phyloP scores from a whole-genome alignment of 2,113 vertebrate species.

The Pterocles burchelli region DNA sequence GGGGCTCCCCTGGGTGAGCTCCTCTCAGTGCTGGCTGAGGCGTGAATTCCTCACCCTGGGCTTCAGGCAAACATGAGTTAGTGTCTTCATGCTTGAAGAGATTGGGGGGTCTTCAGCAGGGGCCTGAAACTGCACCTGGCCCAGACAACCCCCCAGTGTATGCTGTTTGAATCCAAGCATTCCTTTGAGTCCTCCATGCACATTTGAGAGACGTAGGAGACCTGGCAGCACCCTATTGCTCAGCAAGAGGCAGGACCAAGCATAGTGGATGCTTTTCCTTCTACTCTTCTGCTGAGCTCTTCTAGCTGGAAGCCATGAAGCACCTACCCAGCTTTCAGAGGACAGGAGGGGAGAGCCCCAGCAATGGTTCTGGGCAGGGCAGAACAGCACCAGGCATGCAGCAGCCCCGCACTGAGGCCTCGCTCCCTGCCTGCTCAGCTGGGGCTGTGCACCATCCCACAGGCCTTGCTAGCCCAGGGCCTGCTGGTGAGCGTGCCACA shows the following conservation, averaged over 20 bases:
- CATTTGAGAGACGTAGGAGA: neutral
- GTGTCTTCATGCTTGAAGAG: neutral
- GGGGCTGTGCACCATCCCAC: too few species aligned
- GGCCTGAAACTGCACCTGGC: neutral
- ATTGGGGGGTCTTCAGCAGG: neutral
- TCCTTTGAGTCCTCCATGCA: neutral
- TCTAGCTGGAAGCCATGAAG: neutral
- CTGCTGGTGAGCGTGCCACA: neutral
- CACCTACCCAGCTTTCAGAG: neutral
- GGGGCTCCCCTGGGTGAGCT: neutral
- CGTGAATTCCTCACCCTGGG: accelerated
- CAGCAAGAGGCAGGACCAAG: neutral
- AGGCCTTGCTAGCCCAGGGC: accelerated
- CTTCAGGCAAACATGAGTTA: neutral
- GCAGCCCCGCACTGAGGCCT: neutral
- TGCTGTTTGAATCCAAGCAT: neutral
- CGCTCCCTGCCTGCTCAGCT: neutral
- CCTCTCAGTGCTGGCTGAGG: neutral
- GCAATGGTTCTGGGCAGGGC: neutral
- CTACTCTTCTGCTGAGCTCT: neutral
- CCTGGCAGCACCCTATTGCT: neutral
- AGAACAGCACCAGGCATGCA: neutral
- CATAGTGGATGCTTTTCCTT: neutral
- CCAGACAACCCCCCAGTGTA: accelerated
- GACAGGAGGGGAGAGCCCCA: neutral